A percentile compares a stretch with the other conserved stretches of the same genome.
Conservation (phyloP, 2,113 vertebrate genomes). For the Pagrus major region DNA sequence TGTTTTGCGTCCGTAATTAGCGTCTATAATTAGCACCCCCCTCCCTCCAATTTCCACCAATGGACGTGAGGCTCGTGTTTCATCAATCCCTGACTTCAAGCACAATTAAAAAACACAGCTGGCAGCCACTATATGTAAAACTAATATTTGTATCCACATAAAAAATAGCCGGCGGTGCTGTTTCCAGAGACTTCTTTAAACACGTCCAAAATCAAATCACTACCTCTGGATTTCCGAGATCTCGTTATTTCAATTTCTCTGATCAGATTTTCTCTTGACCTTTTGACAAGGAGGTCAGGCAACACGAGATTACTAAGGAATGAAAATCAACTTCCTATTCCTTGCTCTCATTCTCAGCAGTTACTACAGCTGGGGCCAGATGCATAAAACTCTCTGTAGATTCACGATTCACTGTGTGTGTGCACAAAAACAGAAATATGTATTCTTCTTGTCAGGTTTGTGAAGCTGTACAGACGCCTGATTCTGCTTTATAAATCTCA, state of each 20-base stretch:
- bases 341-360: slow-evolving; percentile 1
- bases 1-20: too few relatives aligned
- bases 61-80: background rate
- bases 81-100: background rate
- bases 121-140: background rate
- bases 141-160: background rate
- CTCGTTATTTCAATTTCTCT: slow-evolving; percentile 23
- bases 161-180: background rate
- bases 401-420: too few relatives aligned
- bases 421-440: too few relatives aligned
- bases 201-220: background rate
- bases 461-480: too few relatives aligned
- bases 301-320: background rate
- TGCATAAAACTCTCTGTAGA: too few relatives aligned
- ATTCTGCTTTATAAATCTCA: too few relatives aligned
- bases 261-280: slow-evolving; percentile 6
- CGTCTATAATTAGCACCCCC: too few relatives aligned
- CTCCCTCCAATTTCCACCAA: too few relatives aligned
- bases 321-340: background rate
- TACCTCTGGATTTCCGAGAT: background rate
- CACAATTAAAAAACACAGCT: background rate
- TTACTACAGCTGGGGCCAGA: background rate
- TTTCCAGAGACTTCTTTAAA: background rate
- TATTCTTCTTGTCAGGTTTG: too few relatives aligned
- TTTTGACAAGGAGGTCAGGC: background rate